Base-by-base conservation (phyloP, 2,888 invertebrate genomes). In the Hypomecis atomaria region DNA sequence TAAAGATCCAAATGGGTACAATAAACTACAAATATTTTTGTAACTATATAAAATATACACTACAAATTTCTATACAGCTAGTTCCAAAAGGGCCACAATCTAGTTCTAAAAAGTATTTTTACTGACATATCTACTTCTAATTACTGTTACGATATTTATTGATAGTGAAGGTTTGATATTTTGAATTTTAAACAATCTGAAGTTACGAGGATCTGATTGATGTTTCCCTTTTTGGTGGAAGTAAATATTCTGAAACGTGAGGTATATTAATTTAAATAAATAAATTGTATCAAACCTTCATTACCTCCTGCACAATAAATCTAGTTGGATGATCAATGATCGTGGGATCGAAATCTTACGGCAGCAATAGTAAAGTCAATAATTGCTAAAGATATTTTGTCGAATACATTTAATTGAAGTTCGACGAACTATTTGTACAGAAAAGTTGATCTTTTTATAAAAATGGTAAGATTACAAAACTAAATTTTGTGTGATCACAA, bases 91-190 rank as follows among this genome's bases (percentile, higher is more conserved):
- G 38, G 23, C 38, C 45, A 43, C n/a, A n/a, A 37, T 23, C 5
- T 43, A 59, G 13, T 8, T 23, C 6, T 33, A 40, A 45, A 4
- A 33, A 33, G 6, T 50, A 42, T 52, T 34, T 60, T 52, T 69
- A 74, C 66, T 69, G 67, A 67, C 67, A 69, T 58, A 58, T 67
- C 64, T 50, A 59, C 54, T 37, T 43, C 49, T 59, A 37, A 44
- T 40, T n/a, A 43, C 23, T 43, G 6, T 37, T 8, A 53, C 42
- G n/a, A 11, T 44, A 11, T 11, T n/a, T 37, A 37, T 37, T n/a
- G 8, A 4, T 23, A 43, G 37, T 36, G 36, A 8, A 61, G 45
- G 56, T 62, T 56, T 38, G 38, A 40, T 40, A 40, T 23, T 23
- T 40, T 8, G 38, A 38, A 38, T 38, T 8, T 38, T 2, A 23